Conservation (phyloP, 2,888 invertebrate species). For the Acleris literana region DNA sequence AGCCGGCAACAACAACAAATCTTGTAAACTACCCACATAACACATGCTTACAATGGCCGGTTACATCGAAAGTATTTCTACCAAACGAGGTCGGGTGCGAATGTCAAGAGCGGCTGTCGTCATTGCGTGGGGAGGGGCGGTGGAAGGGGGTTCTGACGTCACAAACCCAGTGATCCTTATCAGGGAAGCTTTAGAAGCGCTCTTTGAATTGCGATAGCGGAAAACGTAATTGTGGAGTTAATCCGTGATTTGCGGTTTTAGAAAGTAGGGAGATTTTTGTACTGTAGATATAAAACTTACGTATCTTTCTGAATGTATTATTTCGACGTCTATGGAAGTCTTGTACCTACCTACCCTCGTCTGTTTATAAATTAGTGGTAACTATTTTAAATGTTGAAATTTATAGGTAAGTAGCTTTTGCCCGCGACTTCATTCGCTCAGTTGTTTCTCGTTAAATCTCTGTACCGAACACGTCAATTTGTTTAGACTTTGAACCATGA, state of each 20-base stretch:
- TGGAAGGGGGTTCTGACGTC: conserved; percentile 16
- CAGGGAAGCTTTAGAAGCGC: conserved; percentile 16
- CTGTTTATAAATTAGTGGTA: no score
- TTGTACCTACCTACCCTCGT: no score
- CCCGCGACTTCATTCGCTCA: no score
- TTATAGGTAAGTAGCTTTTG: no score
- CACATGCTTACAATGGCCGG: conserved; percentile 15
- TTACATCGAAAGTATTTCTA: conserved; percentile 21
- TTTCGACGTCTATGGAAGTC: no score
- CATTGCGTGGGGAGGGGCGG: conserved; percentile 7
- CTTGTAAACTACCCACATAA: conserved; percentile 9
- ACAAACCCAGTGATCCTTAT: conserved; percentile 15
- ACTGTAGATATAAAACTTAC: no score
- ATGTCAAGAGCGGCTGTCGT: conserved; percentile 25
- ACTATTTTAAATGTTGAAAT: no score
- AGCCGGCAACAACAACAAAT: conserved; percentile 12
- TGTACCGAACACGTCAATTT: no score
- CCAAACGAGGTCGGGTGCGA: conserved; percentile 15
- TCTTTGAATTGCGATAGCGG: conserved; percentile 10
- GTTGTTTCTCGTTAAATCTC: no score
- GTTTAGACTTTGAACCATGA: no score
- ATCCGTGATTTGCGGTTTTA: conserved; percentile 3
- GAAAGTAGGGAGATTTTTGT: neutral
- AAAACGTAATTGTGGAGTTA: conserved; percentile 12
- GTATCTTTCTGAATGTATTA: no score